Evolutionary conservation across 1,140 invertebrate genomes (phyloP).

Genomic region (Asbolus verrucosus): DNA sequence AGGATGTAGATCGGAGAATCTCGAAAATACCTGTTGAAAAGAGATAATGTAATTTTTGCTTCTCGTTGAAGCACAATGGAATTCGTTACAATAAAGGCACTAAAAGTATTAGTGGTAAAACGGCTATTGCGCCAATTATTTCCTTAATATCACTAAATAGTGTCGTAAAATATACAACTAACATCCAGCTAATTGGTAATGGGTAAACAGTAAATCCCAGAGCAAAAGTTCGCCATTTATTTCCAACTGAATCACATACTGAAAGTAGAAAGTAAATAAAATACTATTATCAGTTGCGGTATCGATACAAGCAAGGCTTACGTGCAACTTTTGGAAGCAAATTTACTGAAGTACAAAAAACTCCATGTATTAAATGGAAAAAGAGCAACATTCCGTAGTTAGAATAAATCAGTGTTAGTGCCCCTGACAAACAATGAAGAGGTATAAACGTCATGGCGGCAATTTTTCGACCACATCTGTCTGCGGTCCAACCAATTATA

Average conservation of each 20-base stretch:
- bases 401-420: background rate
- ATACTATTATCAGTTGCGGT: background rate
- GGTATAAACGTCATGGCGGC: slow-evolving; percentile 2
- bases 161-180: background rate
- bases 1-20: background rate
- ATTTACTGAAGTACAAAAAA: background rate
- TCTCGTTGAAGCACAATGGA: background rate
- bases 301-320: background rate
- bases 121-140: background rate
- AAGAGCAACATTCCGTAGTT: background rate
- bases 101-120: slow-evolving; percentile 5
- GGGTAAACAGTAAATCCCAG: background rate
- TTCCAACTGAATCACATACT: slow-evolving; percentile 7
- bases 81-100: background rate
- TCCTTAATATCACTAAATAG: background rate
- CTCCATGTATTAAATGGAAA: background rate
- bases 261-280: background rate
- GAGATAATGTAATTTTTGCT: background rate
- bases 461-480: background rate
- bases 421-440: slow-evolving; percentile 1
- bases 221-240: slow-evolving; percentile 8
- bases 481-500: background rate
- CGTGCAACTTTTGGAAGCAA: background rate
- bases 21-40: slow-evolving; percentile 4
- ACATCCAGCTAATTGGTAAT: background rate